These are phyloP conservation scores for Erethizon dorsatum DNA, from an alignment of 2,797 vertebrate genomes.

Conservation along the genomic window DNA sequence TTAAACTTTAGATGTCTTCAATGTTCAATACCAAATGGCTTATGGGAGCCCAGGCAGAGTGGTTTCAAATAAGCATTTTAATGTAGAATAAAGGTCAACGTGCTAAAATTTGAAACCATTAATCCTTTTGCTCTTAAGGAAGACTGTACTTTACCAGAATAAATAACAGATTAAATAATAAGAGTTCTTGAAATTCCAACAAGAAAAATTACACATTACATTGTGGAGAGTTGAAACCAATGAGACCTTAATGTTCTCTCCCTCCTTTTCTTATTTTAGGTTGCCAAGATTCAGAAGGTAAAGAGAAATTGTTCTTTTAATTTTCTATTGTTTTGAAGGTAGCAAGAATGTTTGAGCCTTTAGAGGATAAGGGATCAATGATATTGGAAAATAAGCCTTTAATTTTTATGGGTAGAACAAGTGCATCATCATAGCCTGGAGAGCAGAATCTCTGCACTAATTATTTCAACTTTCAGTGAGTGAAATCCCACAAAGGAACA, in stretches of 20 bases:
- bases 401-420: constrained; percentile 52
- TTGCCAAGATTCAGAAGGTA: constrained; percentile 82
- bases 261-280: constrained; percentile 72
- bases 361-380: constrained; percentile 80
- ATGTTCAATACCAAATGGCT: constrained; percentile 89
- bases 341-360: constrained; percentile 78
- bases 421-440: background rate
- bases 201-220: constrained; percentile 82
- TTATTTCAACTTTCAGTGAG: constrained; percentile 63
- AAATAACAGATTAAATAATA: constrained; percentile 89
- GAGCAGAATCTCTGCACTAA: constrained; percentile 61
- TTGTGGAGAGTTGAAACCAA: constrained; percentile 74
- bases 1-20: constrained; percentile 89
- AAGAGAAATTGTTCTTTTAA: constrained; percentile 76
- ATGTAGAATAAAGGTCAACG: constrained; percentile 92
- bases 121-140: constrained; percentile 92
- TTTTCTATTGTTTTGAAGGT: constrained; percentile 70
- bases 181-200: constrained; percentile 86
- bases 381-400: constrained; percentile 71
- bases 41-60: constrained; percentile 88
- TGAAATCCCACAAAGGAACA: background rate
- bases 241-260: constrained; percentile 74
- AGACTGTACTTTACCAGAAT: constrained; percentile 88
- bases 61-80: constrained; percentile 91
- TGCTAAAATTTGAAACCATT: constrained; percentile 90